These are phyloP conservation scores for Bhutanitis thaidina DNA, from an alignment of 2,888 invertebrate species.

Conservation along the genomic window DNA sequence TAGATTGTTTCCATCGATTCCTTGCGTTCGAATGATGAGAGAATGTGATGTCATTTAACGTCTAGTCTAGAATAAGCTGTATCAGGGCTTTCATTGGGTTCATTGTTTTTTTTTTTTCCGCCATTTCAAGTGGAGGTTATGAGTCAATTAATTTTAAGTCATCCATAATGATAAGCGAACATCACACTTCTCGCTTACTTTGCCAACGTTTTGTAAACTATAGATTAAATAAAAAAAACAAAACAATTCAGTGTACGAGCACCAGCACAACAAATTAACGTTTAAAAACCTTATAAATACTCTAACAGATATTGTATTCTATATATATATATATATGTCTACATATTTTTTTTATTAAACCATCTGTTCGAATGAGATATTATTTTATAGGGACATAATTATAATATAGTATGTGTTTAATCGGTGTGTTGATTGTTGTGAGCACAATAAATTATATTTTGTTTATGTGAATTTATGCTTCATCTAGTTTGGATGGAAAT, in stretches of 20 bases:
- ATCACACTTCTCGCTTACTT: constrained; percentile 60
- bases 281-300: constrained; percentile 40
- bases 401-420: constrained; percentile 54
- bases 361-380: constrained; percentile 51
- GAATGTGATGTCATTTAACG: constrained; percentile 61
- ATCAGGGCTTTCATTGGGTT: constrained; percentile 36
- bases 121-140: constrained; percentile 57
- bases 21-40: constrained; percentile 54
- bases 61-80: constrained; percentile 56
- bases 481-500: constrained; percentile 57
- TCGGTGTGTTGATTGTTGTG: constrained; percentile 61
- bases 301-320: constrained; percentile 35
- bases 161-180: constrained; percentile 67
- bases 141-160: constrained; percentile 79
- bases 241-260: constrained; percentile 41
- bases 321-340: constrained; percentile 30
- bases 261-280: constrained; percentile 69
- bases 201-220: constrained; percentile 42
- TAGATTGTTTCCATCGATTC: constrained; percentile 16
- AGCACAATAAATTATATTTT: constrained; percentile 61
- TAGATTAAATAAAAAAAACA: constrained; percentile 47
- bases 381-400: constrained; percentile 48
- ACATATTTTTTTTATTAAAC: constrained; percentile 45
- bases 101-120: constrained; percentile 39
- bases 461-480: constrained; percentile 55